Percentiles rank a stretch among this genome's conserved stretches.
Conservation (phyloP, 2,797 vertebrate genomes). For the Macroramphosus scolopax region DNA sequence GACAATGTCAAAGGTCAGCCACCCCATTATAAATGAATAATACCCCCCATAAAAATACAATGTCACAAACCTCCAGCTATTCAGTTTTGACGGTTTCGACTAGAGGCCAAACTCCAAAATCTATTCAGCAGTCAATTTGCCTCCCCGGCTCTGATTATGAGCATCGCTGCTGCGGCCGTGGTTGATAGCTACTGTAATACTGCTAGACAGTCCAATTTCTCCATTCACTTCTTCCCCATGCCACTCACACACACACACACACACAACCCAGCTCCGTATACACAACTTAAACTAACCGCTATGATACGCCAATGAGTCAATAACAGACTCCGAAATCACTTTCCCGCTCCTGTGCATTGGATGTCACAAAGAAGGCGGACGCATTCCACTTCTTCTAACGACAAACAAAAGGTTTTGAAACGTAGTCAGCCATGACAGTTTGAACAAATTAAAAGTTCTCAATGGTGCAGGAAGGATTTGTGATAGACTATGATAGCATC, state of each 20-base stretch:
- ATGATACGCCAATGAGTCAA: conserved; percentile 48
- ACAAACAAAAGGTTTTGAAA: conserved; percentile 62
- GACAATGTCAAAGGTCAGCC: conserved; percentile 54
- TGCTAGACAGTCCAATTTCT: conserved; percentile 65
- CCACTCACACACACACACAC: conserved; percentile 25
- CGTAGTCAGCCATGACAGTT: conserved; percentile 48
- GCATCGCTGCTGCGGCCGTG: conserved; percentile 47
- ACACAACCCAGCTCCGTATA: conserved; percentile 39
- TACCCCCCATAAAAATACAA: conserved; percentile 33
- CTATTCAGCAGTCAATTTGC: conserved; percentile 69
- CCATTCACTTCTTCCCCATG: conserved; percentile 30
- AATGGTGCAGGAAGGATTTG: conserved; percentile 42
- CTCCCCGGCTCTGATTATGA: conserved; percentile 63
- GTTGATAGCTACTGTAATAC: conserved; percentile 70
- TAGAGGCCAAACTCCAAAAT: conserved; percentile 50
- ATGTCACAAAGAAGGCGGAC: conserved; percentile 48
- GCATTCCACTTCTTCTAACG: conserved; percentile 43
- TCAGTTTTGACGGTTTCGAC: conserved; percentile 60
- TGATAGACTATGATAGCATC: conserved; percentile 55
- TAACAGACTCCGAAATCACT: conserved; percentile 40
- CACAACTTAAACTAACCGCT: conserved; percentile 45
- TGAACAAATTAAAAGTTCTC: conserved; percentile 70
- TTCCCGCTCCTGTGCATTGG: conserved; percentile 35
- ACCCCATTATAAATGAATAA: conserved; percentile 50
- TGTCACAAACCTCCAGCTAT: conserved; percentile 36